Evolutionary conservation across 2,113 vertebrate genomes (phyloP).

Genomic region (Oncorhynchus keta): DNA sequence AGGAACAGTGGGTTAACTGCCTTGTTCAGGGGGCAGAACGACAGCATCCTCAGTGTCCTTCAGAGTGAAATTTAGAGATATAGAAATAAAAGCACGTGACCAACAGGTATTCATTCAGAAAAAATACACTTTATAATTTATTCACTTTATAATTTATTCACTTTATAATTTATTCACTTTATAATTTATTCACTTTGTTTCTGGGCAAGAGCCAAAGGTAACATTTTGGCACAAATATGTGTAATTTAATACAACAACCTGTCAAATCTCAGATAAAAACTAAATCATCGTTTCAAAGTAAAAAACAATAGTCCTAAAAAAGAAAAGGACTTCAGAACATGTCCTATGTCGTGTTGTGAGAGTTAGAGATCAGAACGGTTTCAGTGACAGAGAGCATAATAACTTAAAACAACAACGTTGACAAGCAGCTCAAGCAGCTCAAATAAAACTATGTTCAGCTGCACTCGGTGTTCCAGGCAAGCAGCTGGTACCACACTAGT

Average conservation of each 20-base stretch:
- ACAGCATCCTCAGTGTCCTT: background rate
- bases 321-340: constrained; percentile 13
- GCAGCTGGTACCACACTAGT: too few species aligned
- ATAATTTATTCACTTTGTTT: constrained; percentile 49
- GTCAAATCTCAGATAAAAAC: constrained; percentile 24
- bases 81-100: constrained; percentile 12
- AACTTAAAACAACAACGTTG: background rate
- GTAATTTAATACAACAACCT: constrained; percentile 18
- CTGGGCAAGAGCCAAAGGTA: constrained; percentile 17
- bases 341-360: background rate
- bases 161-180: constrained; percentile 29
- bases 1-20: too few species aligned
- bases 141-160: constrained; percentile 56
- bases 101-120: constrained; percentile 26
- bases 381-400: too few species aligned
- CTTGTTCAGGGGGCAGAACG: too few species aligned
- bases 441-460: constrained; percentile 5
- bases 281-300: background rate
- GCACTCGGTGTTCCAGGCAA: constrained; percentile 7
- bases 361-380: background rate
- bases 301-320: background rate
- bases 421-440: constrained; percentile 23
- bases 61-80: background rate
- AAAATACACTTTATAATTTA: constrained; percentile 38
- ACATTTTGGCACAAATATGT: constrained; percentile 42